phyloP scores from a whole-genome alignment of 1,140 invertebrate genomes.

The Matsumurasca onukii region DNA sequence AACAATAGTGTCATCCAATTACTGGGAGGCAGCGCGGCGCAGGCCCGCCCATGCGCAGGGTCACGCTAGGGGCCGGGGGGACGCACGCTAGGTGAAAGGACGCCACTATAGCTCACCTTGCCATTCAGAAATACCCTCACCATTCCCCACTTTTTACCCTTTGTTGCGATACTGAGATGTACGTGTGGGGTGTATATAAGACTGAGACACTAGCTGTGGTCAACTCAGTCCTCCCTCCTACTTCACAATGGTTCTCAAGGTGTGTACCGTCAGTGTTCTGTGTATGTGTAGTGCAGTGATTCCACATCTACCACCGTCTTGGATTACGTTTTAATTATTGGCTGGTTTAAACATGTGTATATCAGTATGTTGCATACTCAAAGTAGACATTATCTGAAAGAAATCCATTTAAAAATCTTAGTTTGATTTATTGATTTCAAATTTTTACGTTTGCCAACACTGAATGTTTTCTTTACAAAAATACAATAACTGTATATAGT shows the following conservation, averaged over 20 bases:
- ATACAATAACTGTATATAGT: too few relatives aligned
- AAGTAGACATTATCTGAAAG: too few relatives aligned
- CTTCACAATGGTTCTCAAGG: constrained; percentile 16
- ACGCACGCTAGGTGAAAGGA: constrained; percentile 4
- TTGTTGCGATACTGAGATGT: constrained; percentile 6
- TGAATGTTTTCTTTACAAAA: too few relatives aligned
- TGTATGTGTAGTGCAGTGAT: background rate
- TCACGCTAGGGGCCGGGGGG: background rate
- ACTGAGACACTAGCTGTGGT: background rate
- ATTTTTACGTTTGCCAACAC: too few relatives aligned
- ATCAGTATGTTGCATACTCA: too few relatives aligned
- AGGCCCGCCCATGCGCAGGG: too few relatives aligned
- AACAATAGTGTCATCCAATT: background rate
- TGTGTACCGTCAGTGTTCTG: background rate
- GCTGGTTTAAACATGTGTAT: too few relatives aligned
- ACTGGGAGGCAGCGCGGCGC: too few relatives aligned
- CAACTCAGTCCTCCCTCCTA: background rate
- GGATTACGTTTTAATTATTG: background rate
- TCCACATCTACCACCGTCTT: background rate
- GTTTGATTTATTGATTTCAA: too few relatives aligned
- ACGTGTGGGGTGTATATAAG: constrained; percentile 9
- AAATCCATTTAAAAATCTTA: too few relatives aligned
- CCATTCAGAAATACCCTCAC: constrained; percentile 12
- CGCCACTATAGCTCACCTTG: constrained; percentile 9
- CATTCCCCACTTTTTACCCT: constrained; percentile 17